Percentiles rank a stretch among this genome's conserved stretches.
phyloP scores from a whole-genome alignment of 2,797 vertebrate genomes.

The Momotus momota region DNA sequence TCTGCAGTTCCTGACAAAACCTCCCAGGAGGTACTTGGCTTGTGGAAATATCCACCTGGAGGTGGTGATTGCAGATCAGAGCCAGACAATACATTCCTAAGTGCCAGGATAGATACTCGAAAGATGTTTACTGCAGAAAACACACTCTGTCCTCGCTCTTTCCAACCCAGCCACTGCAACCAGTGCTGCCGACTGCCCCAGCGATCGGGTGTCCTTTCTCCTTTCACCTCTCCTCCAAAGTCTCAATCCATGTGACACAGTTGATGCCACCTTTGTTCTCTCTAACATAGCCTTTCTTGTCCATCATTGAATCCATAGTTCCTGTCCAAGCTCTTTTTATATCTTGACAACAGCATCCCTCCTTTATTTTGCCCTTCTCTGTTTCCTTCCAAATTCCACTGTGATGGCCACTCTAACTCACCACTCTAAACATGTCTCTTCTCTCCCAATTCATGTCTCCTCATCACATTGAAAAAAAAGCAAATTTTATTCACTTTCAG shows the following conservation, averaged over 20 bases:
- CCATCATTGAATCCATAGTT: background rate
- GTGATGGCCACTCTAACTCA: background rate
- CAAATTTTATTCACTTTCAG: conserved; percentile 28
- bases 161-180: background rate
- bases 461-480: conserved; percentile 42
- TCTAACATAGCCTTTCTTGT: background rate
- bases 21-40: background rate
- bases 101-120: background rate
- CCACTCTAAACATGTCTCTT: background rate
- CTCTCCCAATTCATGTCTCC: background rate
- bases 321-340: background rate
- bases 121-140: background rate
- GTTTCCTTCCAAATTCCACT: background rate
- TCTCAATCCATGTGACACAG: background rate
- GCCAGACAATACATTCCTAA: background rate
- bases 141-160: background rate
- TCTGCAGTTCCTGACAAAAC: background rate
- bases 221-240: background rate
- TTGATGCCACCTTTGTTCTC: background rate
- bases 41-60: background rate
- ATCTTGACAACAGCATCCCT: background rate
- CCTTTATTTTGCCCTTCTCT: background rate
- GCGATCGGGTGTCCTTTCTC: background rate
- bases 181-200: background rate
- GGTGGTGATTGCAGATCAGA: background rate